Percentiles rank a stretch among this genome's conserved stretches.
phyloP scores from a whole-genome alignment of 2,113 vertebrate genomes.

The Atrichornis clamosus region DNA sequence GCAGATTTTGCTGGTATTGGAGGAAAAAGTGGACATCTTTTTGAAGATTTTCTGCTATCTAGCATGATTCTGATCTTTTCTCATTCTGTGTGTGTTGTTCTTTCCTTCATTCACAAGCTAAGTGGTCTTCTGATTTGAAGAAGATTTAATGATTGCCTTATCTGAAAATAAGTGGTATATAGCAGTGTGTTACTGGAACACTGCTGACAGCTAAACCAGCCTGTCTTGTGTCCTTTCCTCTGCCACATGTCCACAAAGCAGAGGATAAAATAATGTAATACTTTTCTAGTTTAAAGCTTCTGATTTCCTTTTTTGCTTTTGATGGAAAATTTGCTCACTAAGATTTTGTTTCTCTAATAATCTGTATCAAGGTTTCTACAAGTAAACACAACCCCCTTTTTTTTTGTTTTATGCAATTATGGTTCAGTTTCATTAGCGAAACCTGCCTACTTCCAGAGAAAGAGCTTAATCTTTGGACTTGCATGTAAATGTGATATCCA shows the following conservation, averaged over 20 bases:
- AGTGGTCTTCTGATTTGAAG: background rate
- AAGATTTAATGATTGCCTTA: background rate
- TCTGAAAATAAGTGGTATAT: background rate
- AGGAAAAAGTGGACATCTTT: background rate
- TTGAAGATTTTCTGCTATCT: background rate
- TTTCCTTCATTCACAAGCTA: background rate
- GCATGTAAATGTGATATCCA: background rate
- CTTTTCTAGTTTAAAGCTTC: background rate
- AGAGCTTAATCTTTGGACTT: background rate
- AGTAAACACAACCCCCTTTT: background rate
- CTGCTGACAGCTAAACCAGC: background rate
- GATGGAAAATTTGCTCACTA: background rate
- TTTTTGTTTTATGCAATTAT: background rate
- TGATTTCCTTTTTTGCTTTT: background rate
- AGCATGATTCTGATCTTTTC: background rate
- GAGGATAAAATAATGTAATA: background rate
- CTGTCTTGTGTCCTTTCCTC: background rate
- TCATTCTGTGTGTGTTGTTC: background rate
- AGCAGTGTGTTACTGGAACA: background rate
- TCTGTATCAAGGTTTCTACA: fast-evolving
- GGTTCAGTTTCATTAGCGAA: background rate
- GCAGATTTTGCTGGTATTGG: background rate
- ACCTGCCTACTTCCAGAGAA: background rate
- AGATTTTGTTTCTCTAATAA: background rate
- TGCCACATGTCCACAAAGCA: background rate